Conservation (phyloP, 1,140 invertebrate species). For the Cydia fagiglandana region DNA sequence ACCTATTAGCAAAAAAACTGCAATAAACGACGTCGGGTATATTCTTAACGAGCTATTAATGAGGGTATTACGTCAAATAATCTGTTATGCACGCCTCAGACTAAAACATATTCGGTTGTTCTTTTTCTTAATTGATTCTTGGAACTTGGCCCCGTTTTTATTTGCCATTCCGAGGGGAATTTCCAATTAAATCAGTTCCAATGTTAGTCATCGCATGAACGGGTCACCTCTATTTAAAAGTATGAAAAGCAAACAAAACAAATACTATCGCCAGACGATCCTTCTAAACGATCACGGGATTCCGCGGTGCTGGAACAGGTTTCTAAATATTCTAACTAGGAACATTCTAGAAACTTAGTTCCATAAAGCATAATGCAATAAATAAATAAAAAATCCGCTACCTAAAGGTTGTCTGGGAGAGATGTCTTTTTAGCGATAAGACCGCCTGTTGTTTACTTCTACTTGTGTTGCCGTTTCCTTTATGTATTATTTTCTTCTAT, state of each 20-base stretch:
- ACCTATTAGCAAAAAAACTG: constrained; percentile 16
- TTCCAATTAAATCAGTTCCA: background rate
- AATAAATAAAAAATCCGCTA: too few species aligned
- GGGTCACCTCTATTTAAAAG: background rate
- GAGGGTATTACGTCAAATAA: constrained; percentile 40
- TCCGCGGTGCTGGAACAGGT: constrained; percentile 1
- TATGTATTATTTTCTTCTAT: too few species aligned
- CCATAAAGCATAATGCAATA: too few species aligned
- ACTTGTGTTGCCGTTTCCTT: too few species aligned
- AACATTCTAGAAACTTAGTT: too few species aligned
- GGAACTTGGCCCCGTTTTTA: constrained; percentile 42
- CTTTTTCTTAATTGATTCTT: constrained; percentile 59
- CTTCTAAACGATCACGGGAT: constrained; percentile 9
- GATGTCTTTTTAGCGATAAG: too few species aligned
- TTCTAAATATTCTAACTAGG: constrained; percentile 22
- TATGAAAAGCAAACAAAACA: background rate
- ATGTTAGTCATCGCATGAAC: background rate
- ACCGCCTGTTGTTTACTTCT: too few species aligned
- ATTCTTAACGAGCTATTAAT: constrained; percentile 62
- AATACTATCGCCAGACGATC: background rate
- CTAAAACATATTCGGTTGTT: constrained; percentile 48
- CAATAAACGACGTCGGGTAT: constrained; percentile 48
- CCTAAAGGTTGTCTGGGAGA: too few species aligned
- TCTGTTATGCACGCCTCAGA: constrained; percentile 20
- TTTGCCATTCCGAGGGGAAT: constrained; percentile 36